Percentiles rank a stretch among this genome's conserved stretches.
These are phyloP conservation scores for Hemicentrotus pulcherrimus DNA, from an alignment of 35 echinoderm and acorn worm genomes.

Conservation along the genomic window DNA sequence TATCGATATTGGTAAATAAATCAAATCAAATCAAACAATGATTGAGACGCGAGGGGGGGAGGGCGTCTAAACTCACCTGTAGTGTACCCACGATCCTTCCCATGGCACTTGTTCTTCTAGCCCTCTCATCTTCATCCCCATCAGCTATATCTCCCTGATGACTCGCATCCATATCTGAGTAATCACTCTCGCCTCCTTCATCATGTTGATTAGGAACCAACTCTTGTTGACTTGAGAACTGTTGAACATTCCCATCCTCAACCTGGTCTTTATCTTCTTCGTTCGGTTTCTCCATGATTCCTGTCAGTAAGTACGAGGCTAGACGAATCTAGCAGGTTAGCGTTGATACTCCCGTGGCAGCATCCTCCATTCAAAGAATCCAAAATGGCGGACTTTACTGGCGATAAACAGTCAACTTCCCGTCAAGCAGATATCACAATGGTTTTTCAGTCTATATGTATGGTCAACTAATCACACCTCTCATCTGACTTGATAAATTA, in stretches of 20 bases:
- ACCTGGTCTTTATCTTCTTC: slow-evolving; percentile 2
- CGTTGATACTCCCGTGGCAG: neutral
- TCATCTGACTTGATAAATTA: neutral
- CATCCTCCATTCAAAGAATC: neutral
- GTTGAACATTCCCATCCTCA: neutral
- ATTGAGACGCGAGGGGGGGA: too few relatives aligned
- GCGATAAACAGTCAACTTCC: neutral
- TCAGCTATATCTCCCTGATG: slow-evolving; percentile 20
- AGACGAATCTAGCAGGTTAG: neutral
- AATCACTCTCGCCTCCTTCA: neutral
- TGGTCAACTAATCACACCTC: too few relatives aligned
- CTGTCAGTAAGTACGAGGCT: neutral
- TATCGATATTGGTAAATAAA: too few relatives aligned
- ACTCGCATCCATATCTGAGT: neutral
- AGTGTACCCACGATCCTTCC: slow-evolving; percentile 63
- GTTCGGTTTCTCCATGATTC: neutral
- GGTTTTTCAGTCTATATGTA: too few relatives aligned
- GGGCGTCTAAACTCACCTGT: slow-evolving; percentile 15
- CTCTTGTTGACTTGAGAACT: slow-evolving; percentile 24
- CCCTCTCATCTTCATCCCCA: slow-evolving; percentile 32
- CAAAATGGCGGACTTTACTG: neutral
- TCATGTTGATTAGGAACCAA: neutral
- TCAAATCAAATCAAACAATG: too few relatives aligned
- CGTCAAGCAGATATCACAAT: neutral
- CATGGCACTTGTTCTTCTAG: slow-evolving; percentile 51